Conservation (phyloP, 2,888 invertebrate genomes). For the Loripinus fragilis region DNA sequence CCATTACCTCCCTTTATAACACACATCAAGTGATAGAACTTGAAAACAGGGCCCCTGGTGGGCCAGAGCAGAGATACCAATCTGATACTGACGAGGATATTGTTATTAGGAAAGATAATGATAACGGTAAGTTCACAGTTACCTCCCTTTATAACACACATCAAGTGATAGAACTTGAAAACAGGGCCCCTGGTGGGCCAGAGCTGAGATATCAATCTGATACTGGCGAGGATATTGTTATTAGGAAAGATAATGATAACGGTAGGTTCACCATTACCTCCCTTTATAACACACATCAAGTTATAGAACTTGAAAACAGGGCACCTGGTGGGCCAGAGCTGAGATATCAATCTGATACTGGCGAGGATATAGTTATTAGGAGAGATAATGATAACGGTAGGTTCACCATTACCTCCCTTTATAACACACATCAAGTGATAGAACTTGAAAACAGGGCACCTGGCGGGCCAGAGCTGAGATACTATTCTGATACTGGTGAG, state of each 20-base stretch:
- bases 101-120: constrained; percentile 45
- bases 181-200: constrained; percentile 29
- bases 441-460: constrained; percentile 59
- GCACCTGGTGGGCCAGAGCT: constrained; percentile 13
- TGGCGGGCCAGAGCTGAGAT: constrained; percentile 14
- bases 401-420: no score
- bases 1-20: no score
- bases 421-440: no score
- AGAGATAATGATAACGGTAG: constrained; percentile 55
- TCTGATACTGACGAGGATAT: constrained; percentile 55
- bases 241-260: constrained; percentile 51
- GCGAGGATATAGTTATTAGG: constrained; percentile 47
- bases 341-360: constrained; percentile 44
- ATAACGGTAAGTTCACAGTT: constrained; percentile 47
- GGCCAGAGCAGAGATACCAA: constrained; percentile 21
- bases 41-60: constrained; percentile 49
- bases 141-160: no score
- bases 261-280: constrained; percentile 46
- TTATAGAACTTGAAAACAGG: constrained; percentile 63
- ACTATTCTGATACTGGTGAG: constrained; percentile 53
- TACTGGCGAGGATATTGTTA: constrained; percentile 48
- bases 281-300: no score
- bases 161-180: constrained; percentile 66
- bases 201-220: constrained; percentile 35
- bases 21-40: no score